These are phyloP conservation scores for Ichneumoninae sp. DNA, from an alignment of 2,888 invertebrate genomes.

Conservation along the genomic window DNA sequence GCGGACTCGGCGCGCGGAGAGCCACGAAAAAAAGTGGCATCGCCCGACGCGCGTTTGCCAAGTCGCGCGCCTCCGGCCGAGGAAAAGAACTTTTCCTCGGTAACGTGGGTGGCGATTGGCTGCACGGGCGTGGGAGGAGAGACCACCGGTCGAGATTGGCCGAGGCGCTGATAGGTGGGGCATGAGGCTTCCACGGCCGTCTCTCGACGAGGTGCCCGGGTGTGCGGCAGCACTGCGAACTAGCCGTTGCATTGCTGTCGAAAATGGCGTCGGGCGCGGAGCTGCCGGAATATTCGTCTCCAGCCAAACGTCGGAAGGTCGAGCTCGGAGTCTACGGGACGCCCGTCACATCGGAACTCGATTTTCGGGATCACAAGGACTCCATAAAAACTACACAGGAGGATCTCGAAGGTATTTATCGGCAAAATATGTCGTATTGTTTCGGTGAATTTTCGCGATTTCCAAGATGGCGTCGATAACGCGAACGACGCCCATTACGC, in stretches of 20 bases:
- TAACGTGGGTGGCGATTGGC: constrained; percentile 63
- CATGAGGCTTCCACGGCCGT: not conserved
- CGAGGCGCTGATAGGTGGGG: constrained; percentile 39
- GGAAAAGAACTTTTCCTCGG: constrained; percentile 21
- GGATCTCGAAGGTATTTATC: constrained; percentile 81
- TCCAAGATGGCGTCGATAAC: constrained; percentile 81
- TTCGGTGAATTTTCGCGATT: constrained; percentile 73
- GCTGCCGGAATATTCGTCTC: constrained; percentile 83
- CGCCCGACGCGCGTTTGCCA: constrained; percentile 61
- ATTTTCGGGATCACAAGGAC: constrained; percentile 75
- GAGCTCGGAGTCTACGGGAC: constrained; percentile 76
- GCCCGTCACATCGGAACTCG: constrained; percentile 72
- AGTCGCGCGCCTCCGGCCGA: constrained; percentile 10
- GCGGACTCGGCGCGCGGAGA: not conserved
- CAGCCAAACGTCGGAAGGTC: constrained; percentile 83
- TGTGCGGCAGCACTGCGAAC: constrained; percentile 70
- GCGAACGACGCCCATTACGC: constrained; percentile 73
- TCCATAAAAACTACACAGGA: constrained; percentile 72
- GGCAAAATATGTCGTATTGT: constrained; percentile 76
- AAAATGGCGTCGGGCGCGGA: constrained; percentile 84
- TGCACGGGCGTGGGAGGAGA: constrained; percentile 55
- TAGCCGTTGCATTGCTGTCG: constrained; percentile 80
- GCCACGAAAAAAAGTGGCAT: constrained; percentile 25
- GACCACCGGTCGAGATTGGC: constrained; percentile 48
- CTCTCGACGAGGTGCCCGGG: constrained; percentile 24